Conservation (phyloP, 35 echinoderm and acorn worm species). For the Eucidaris tribuloides region DNA sequence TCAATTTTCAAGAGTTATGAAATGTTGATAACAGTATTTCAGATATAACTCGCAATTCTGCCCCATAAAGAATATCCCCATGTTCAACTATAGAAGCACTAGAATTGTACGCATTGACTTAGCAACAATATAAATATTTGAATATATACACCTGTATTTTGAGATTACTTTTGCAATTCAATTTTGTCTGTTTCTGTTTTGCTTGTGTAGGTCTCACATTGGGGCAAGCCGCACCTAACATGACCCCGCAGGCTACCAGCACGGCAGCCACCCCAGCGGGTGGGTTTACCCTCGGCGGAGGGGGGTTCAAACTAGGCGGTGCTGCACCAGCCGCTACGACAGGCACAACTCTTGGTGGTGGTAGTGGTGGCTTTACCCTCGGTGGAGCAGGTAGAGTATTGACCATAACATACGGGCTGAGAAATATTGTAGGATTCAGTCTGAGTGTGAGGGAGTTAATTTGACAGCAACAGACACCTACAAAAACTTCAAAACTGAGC, state of each 20-base stretch:
- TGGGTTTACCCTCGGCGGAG: constrained; percentile 8
- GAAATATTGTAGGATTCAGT: too few species aligned
- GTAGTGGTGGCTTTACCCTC: too few species aligned
- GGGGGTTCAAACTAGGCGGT: neutral
- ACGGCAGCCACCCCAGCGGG: constrained; percentile 11
- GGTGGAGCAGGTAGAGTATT: too few species aligned
- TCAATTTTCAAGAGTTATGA: too few species aligned
- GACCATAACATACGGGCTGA: too few species aligned
- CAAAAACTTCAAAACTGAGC: too few species aligned
- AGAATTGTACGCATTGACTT: too few species aligned
- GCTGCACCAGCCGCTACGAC: neutral
- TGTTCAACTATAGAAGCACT: neutral
- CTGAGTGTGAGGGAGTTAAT: too few species aligned
- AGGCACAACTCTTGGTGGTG: neutral
- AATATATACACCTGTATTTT: neutral
- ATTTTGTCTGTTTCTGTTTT: neutral
- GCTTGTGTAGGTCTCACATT: neutral
- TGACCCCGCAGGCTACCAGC: neutral
- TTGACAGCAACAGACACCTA: too few species aligned
- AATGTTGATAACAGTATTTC: too few species aligned
- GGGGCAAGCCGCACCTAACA: neutral
- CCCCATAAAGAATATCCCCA: neutral
- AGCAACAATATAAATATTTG: neutral
- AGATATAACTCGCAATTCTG: neutral
- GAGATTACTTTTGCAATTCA: too few species aligned